Evolutionary conservation across 2,797 vertebrate genomes (phyloP).

Genomic region (Rhynchotus rufescens): DNA sequence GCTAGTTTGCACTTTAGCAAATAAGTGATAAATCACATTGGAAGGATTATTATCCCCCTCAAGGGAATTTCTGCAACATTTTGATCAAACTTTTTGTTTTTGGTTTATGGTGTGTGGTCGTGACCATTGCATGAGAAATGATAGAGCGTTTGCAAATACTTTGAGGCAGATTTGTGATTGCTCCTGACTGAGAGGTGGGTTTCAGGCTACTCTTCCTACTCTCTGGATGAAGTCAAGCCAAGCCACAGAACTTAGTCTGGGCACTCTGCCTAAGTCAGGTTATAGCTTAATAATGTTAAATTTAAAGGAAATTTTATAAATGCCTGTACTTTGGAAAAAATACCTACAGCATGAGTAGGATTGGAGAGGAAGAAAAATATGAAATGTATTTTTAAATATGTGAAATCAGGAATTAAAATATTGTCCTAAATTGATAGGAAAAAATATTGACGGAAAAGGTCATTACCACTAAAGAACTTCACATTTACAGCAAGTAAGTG

Average conservation of each 20-base stretch:
- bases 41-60: not conserved
- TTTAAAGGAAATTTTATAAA: slow-evolving; percentile 18
- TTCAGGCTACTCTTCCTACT: not conserved
- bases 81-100: not conserved
- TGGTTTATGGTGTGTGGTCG: not conserved
- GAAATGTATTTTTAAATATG: not conserved
- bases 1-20: not conserved
- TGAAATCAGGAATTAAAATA: slow-evolving; percentile 13
- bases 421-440: slow-evolving; percentile 11
- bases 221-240: slow-evolving; percentile 27
- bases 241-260: slow-evolving; percentile 27
- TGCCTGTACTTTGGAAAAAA: not conserved
- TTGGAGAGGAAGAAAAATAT: not conserved
- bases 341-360: not conserved
- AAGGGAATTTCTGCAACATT: not conserved
- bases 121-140: not conserved
- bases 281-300: slow-evolving; percentile 37
- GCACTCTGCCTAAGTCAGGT: slow-evolving; percentile 3
- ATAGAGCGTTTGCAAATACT: not conserved
- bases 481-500: not conserved
- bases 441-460: not conserved
- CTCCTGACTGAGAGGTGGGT: not conserved
- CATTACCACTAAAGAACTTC: not conserved
- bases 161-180: not conserved
- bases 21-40: not conserved